Percentiles rank a stretch among this genome's conserved stretches.
Evolutionary conservation across 2,113 vertebrate genomes (phyloP).

Genomic region (Grantiella picta): DNA sequence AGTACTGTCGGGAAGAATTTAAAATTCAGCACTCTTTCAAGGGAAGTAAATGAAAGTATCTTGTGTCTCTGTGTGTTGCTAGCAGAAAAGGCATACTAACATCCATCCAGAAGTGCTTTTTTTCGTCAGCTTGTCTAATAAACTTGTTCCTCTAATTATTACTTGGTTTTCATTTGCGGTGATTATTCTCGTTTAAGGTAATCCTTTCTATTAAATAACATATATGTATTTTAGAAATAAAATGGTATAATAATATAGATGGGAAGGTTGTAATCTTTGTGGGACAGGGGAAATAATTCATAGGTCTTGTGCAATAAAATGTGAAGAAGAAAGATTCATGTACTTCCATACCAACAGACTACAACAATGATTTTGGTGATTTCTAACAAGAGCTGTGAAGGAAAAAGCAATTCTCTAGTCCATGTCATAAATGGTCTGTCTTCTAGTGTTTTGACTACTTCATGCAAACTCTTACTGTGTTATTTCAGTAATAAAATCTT

Average conservation of each 20-base stretch:
- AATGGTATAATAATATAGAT: neutral
- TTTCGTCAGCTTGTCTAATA: neutral
- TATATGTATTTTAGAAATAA: neutral
- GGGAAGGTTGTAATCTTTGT: neutral
- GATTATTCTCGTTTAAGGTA: neutral
- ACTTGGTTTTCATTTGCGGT: conserved; percentile 24
- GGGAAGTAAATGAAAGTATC: neutral
- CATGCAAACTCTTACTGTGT: neutral
- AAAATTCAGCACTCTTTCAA: conserved; percentile 13
- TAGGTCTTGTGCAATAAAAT: neutral
- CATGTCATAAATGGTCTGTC: neutral
- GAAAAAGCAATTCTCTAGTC: neutral
- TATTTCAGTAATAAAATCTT: neutral
- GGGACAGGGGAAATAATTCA: neutral
- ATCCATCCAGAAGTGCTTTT: neutral
- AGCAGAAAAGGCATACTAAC: neutral
- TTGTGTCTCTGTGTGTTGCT: neutral
- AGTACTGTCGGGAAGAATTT: neutral
- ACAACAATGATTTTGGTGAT: neutral
- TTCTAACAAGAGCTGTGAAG: neutral
- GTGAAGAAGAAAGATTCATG: neutral
- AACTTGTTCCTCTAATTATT: conserved; percentile 2
- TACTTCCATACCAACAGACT: neutral
- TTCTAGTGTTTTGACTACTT: neutral
- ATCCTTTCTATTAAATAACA: neutral